Base-by-base conservation (phyloP, 35 echinoderm and acorn worm genomes). In the Ophioderma brevispina region DNA sequence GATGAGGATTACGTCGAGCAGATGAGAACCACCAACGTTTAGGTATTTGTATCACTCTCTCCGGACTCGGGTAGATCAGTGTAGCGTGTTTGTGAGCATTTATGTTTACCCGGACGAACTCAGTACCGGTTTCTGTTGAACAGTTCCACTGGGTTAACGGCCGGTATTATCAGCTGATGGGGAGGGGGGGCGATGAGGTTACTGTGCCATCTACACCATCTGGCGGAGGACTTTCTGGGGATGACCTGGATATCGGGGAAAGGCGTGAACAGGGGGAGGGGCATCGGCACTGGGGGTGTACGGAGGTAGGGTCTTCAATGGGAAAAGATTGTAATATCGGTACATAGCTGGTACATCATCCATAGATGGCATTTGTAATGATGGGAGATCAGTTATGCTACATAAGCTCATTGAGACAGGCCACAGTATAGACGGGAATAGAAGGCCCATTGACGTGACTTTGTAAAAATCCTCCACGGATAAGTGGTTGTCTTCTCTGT, bases 351-450 rank as follows among this genome's bases (percentile, higher is more conserved):
- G 95, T 23, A 97, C 89, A 59, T 84, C 78, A 80, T 89, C 89
- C 52, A 97, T 63, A 23, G 92, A 91, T 0, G 95, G 92, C 64
- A 97, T 84, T 37, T 94, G 95, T 31, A 97, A 81, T 3, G 88
- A 87, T 31, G 95, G 95, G 0, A 97, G 95, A 52, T 97, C 95
- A 31, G 89, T 94, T 77, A 97, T 13, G 95, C 87, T 52, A 97
- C 92, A 85, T 94, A 97, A 34, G 92, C 92, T 43, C 92, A 56
- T 98, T 35, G 46, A 64, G 17, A 92, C 96, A 33, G 90, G 96
- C 19, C n/a, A 98, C 38, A 19, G 86, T 94, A n/a, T 98, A 98
- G 38, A 98, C 92, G 23, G 96, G 96, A 38, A 98, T 92, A 10
- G 92, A 86, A 3, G 92, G 92, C 28, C 96, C 96, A 92, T 98